phyloP scores from a whole-genome alignment of 2,888 invertebrate genomes.

The Chrysolina oricalcia region DNA sequence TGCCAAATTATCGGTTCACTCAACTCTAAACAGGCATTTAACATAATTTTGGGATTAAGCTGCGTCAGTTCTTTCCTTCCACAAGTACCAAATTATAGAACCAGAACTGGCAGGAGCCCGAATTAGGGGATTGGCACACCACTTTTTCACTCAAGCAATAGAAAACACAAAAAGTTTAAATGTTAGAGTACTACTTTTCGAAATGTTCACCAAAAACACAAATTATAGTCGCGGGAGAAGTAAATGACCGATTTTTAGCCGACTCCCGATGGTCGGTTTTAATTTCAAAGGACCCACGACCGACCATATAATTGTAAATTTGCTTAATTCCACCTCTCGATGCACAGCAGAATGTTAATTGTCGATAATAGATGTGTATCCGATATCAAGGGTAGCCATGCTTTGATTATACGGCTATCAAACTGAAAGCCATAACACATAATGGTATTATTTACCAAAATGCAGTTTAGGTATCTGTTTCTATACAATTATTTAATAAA shows the following conservation, averaged over 20 bases:
- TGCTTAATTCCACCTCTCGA: slow-evolving; percentile 30
- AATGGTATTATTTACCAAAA: slow-evolving; percentile 2
- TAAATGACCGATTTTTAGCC: slow-evolving; percentile 24
- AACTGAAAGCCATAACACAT: not conserved
- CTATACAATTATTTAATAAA: not conserved
- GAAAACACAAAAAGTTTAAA: slow-evolving; percentile 48
- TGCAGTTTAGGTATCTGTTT: slow-evolving; percentile 3
- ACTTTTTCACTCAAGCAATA: slow-evolving; percentile 42
- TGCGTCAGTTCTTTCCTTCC: slow-evolving; percentile 12
- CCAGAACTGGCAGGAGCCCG: slow-evolving; percentile 37
- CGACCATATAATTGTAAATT: slow-evolving; percentile 35
- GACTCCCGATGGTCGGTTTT: slow-evolving; percentile 16
- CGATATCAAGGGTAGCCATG: slow-evolving; percentile 20
- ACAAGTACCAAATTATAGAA: slow-evolving; percentile 49
- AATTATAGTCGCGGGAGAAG: slow-evolving; percentile 31
- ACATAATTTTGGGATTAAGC: slow-evolving; percentile 61
- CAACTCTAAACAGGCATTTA: slow-evolving; percentile 63
- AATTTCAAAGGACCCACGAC: slow-evolving; percentile 29
- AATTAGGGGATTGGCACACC: slow-evolving; percentile 44
- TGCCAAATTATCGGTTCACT: slow-evolving; percentile 64
- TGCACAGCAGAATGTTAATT: slow-evolving; percentile 32
- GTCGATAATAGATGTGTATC: slow-evolving; percentile 18
- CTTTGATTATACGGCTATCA: slow-evolving; percentile 25
- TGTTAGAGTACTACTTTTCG: slow-evolving; percentile 47
- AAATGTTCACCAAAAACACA: slow-evolving; percentile 37